Base-by-base conservation (phyloP, 2,888 invertebrate genomes). In the Abrostola triplasia region DNA sequence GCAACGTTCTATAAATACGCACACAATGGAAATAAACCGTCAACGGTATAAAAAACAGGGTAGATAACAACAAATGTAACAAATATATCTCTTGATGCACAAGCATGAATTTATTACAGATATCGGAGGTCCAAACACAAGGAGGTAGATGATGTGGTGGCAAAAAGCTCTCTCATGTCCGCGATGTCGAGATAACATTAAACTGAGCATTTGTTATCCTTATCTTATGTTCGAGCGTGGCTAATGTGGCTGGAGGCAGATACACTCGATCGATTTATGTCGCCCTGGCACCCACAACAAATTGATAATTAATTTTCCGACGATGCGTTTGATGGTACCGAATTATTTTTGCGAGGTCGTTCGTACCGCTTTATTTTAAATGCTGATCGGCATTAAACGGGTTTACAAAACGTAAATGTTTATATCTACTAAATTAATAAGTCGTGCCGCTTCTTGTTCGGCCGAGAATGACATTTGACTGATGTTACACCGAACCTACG, bases 181-280 rank as follows among this genome's bases (percentile, higher is more conserved):
- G 91, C 91, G 94, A 94, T 94, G 90, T 88, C 87, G 85, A 93
- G 93, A 94, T 94, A 94, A 93, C 92, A 89, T 92, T 93, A 94
- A 94, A 94, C 93, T 92, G 92, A 89, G 92, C 93, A 94, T 94
- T 94, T 94, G 93, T 93, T 93, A 93, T 93, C 91, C 92, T 93
- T 94, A 94, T 94, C 93, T 91, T 80, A 83, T 85, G 90, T 84
- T 87, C 83, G 90, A 92, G 92, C 94, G 93, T 94, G 90, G 93
- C 93, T 93, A 93, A 94, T 94, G 93, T 90, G 93, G 88, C 90
- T 88, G 90, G 88, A 88, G 90, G 89, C 89, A 86, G 92, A 91
- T 91, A 92, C 88, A 89, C 87, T 84, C 90, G 93, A 93, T 93
- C 93, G 93, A 94, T 94, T 93, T 93, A 93, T 93, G 94, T 94